These are phyloP conservation scores for Pandemis cinnamomeana DNA, from an alignment of 2,888 invertebrate genomes.

Conservation along the genomic window DNA sequence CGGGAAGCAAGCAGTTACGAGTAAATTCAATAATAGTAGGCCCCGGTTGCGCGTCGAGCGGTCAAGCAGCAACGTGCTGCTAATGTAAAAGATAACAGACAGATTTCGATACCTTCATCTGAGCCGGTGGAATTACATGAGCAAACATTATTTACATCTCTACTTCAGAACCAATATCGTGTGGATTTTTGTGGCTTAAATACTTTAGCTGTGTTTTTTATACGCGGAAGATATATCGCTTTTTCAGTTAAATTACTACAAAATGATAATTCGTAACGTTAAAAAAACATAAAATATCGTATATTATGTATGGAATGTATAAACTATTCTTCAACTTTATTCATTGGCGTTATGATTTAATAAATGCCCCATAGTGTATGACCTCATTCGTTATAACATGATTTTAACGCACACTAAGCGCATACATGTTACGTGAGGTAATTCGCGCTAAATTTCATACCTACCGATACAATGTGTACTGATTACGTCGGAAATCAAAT, in stretches of 20 bases:
- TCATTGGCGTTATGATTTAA: background rate
- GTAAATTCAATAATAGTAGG: slow-evolving; percentile 58
- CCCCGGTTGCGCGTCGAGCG: slow-evolving; percentile 40
- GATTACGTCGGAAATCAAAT: background rate
- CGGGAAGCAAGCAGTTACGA: slow-evolving; percentile 60
- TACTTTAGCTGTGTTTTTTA: background rate
- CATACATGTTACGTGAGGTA: slow-evolving; percentile 7
- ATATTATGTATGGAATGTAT: background rate
- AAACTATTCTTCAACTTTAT: background rate
- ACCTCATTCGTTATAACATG: slow-evolving; percentile 18
- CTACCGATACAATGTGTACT: background rate
- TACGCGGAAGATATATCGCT: background rate
- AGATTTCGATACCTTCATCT: slow-evolving; percentile 11
- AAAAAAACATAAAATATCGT: background rate
- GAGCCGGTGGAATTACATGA: background rate
- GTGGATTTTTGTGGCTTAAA: background rate
- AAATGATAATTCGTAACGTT: too few relatives aligned
- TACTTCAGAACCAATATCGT: background rate
- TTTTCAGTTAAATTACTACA: background rate
- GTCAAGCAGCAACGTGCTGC: slow-evolving; percentile 29
- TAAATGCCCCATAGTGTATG: slow-evolving; percentile 11
- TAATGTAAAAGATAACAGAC: slow-evolving; percentile 33
- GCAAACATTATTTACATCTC: background rate
- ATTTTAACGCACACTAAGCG: slow-evolving; percentile 13
- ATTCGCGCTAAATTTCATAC: background rate